These are phyloP conservation scores for Cetoscarus ocellatus DNA, from an alignment of 2,797 vertebrate genomes.

Conservation along the genomic window DNA sequence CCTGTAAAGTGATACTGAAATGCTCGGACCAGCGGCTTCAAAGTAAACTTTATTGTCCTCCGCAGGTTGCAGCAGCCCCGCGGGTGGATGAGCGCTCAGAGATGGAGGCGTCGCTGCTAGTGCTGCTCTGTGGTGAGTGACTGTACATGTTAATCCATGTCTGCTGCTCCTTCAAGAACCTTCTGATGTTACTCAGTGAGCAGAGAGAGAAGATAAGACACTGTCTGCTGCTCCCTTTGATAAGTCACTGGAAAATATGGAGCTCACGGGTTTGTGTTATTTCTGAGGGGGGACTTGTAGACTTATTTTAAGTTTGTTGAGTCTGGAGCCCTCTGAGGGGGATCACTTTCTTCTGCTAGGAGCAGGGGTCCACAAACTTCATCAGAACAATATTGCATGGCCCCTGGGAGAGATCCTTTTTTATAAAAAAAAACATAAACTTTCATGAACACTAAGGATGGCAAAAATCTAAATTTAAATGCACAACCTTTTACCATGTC, in stretches of 20 bases:
- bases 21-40: background rate
- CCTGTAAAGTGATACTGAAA: background rate
- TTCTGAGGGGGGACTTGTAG: background rate
- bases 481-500: too few relatives aligned
- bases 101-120: constrained; percentile 72
- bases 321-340: background rate
- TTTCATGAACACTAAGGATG: too few relatives aligned
- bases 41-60: background rate
- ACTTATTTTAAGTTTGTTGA: background rate
- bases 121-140: constrained; percentile 79
- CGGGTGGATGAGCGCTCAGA: constrained; percentile 53
- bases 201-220: background rate
- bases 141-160: constrained; percentile 33
- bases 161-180: constrained; percentile 38
- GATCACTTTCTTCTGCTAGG: background rate
- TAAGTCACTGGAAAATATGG: constrained; percentile 28
- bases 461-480: too few relatives aligned
- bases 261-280: background rate
- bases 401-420: too few relatives aligned
- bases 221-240: constrained; percentile 41
- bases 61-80: constrained; percentile 45
- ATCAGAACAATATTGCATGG: too few relatives aligned
- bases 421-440: too few relatives aligned
- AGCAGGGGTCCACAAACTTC: too few relatives aligned
- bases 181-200: constrained; percentile 55